Base-by-base conservation (phyloP, 2,113 vertebrate species). In the Bujurquina vittata region DNA sequence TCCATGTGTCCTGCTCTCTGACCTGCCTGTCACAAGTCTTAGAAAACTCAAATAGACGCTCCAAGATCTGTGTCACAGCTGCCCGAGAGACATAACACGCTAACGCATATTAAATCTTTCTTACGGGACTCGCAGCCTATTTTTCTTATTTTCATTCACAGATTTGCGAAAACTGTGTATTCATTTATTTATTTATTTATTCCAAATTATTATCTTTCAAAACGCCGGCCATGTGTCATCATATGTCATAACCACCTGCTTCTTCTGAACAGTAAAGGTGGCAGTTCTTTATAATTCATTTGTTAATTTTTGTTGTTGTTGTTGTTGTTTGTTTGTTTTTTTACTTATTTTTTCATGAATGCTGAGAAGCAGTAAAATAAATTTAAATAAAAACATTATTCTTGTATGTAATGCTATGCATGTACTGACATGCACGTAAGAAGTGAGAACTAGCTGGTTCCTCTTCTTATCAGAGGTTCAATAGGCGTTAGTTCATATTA, bases 51-150 rank as follows among this genome's bases (percentile, higher is more conserved):
- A 78, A 37, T 17, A 74, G 76, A 73, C 33, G 5, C 65, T 15
- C 65, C 33, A n/a, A 69, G 31, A 86, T 26, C 29, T 72, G 65
- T 10, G 43, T 20, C 75, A 46, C 84, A 69, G 72, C 76, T 83
- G 76, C 43, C 0, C 4, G 14, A 67, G 22, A 26, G 22, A 67
- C 63, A 46, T 0, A 26, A 60, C 31, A 61, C 9, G 23, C 20
- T 43, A 4, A 63, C 22, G 1, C 46, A 4, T 55, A 1, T 22
- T 55, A 29, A 17, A 26, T 43, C 73, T 23, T 26, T 15, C 4
- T 43, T 43, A 26, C 35, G n/a, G 7, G 15, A 40, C 29, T 35
- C 0, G 55, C 10, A 26, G 46, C 22, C n/a, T 3, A 29, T 10
- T 3, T 59, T 60, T 9, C 55, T 75, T 43, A 10, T 17, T 58